A percentile compares a stretch with the other conserved stretches of the same genome.
Conservation (phyloP, 1,140 invertebrate genomes). For the Diorhabda sublineata region DNA sequence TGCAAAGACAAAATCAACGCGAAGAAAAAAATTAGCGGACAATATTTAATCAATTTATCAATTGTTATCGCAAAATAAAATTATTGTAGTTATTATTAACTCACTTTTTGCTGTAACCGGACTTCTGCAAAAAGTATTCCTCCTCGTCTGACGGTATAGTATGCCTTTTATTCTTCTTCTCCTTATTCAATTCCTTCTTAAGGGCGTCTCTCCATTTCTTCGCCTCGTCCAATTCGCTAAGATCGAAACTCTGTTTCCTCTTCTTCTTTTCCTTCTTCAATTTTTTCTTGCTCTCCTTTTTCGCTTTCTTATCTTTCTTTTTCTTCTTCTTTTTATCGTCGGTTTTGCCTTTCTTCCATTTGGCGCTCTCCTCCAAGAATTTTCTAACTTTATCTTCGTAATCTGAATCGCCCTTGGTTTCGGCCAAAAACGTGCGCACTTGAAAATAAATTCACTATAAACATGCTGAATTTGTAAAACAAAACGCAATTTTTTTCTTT, state of each 20-base stretch:
- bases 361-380: conserved; percentile 73
- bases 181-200: conserved; percentile 53
- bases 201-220: conserved; percentile 63
- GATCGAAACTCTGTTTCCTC: conserved; percentile 55
- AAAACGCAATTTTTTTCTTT: background rate
- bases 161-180: conserved; percentile 51
- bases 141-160: conserved; percentile 53
- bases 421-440: conserved; percentile 70
- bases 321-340: conserved; percentile 67
- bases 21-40: too few species aligned
- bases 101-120: conserved; percentile 54
- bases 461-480: too few species aligned
- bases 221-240: conserved; percentile 60
- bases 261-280: conserved; percentile 62
- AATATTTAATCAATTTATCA: too few species aligned
- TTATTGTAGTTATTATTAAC: background rate
- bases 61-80: too few species aligned
- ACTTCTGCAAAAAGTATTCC: conserved; percentile 56
- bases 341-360: conserved; percentile 71
- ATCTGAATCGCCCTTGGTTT: conserved; percentile 76
- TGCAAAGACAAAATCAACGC: too few species aligned
- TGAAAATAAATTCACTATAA: background rate
- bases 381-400: conserved; percentile 80
- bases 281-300: conserved; percentile 61
- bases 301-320: conserved; percentile 60